Conservation (phyloP, 2,888 invertebrate species). For the Oscheius sp. region DNA sequence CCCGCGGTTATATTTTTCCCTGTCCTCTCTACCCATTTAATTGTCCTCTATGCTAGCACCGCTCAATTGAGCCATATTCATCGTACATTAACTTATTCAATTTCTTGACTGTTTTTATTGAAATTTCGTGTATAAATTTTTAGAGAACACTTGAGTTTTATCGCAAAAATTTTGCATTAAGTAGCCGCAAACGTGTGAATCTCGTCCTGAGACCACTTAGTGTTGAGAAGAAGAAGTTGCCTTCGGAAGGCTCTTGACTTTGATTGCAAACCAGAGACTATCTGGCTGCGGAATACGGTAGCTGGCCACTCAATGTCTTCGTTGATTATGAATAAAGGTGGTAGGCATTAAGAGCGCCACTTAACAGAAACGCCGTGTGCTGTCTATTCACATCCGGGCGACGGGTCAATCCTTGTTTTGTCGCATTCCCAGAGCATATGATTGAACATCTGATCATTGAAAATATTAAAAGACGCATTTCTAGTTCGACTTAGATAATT, state of each 20-base stretch:
- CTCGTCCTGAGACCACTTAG: slow-evolving; percentile 15
- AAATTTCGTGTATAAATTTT: slow-evolving; percentile 10
- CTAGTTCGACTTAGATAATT: no score
- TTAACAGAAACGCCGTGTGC: slow-evolving; percentile 28
- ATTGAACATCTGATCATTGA: neutral
- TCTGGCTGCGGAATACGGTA: slow-evolving; percentile 20
- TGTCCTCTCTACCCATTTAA: neutral
- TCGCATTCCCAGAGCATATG: neutral
- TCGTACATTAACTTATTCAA: slow-evolving; percentile 22
- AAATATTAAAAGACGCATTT: no score
- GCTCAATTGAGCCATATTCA: slow-evolving; percentile 25
- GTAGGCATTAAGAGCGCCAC: slow-evolving; percentile 24
- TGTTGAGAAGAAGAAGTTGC: no score
- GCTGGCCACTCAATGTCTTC: slow-evolving; percentile 23
- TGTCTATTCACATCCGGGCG: slow-evolving; percentile 19
- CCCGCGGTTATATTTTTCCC: slow-evolving; percentile 6
- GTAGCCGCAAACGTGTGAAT: neutral
- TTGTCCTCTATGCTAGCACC: neutral
- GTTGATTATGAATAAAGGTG: slow-evolving; percentile 31
- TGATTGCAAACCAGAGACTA: neutral
- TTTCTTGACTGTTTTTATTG: neutral
- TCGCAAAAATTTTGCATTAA: no score
- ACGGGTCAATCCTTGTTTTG: slow-evolving; percentile 18
- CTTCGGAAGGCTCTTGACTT: slow-evolving; percentile 4
- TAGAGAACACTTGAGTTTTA: slow-evolving; percentile 7